Evolutionary conservation across 1,140 invertebrate species (phyloP).

Genomic region (Babylonia areolata): DNA sequence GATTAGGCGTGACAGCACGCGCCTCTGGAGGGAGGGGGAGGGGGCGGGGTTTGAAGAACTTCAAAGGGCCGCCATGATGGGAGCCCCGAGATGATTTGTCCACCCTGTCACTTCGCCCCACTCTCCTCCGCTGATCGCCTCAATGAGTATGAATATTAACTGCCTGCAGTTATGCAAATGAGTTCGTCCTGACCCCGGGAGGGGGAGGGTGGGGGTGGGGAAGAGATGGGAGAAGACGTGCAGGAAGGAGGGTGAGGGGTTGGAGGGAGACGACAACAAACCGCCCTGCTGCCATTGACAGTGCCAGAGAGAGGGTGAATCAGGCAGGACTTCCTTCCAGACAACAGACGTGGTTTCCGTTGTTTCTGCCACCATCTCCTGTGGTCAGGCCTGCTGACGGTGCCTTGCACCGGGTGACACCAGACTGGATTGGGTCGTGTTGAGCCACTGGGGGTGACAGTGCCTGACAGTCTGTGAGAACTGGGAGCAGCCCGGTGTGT

Average conservation of each 20-base stretch:
- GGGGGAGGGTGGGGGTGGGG: background rate
- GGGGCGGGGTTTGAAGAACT: constrained; percentile 17
- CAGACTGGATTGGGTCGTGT: too few species aligned
- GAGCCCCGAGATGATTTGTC: constrained; percentile 27
- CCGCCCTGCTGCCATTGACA: background rate
- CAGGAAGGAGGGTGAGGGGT: background rate
- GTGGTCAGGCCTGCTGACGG: too few species aligned
- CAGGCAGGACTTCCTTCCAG: background rate
- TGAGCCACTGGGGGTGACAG: too few species aligned
- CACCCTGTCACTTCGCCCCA: constrained; percentile 13
- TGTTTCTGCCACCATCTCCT: too few species aligned
- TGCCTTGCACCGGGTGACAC: too few species aligned
- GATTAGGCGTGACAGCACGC: background rate
- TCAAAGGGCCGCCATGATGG: constrained; percentile 8
- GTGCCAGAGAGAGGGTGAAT: background rate
- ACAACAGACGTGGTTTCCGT: too few species aligned
- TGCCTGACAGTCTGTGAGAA: too few species aligned
- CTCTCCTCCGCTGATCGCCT: constrained; percentile 24
- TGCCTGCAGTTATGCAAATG: constrained; percentile 41
- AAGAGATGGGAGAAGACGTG: background rate
- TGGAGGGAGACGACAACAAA: background rate
- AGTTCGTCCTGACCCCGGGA: constrained; percentile 7
- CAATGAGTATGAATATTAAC: constrained; percentile 46
- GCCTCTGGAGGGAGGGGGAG: background rate
- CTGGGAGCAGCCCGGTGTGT: too few species aligned